These are phyloP conservation scores for Petrosia ficiformis DNA, from an alignment of 37 sponge, comb jelly and placozoan genomes.

Conservation along the genomic window DNA sequence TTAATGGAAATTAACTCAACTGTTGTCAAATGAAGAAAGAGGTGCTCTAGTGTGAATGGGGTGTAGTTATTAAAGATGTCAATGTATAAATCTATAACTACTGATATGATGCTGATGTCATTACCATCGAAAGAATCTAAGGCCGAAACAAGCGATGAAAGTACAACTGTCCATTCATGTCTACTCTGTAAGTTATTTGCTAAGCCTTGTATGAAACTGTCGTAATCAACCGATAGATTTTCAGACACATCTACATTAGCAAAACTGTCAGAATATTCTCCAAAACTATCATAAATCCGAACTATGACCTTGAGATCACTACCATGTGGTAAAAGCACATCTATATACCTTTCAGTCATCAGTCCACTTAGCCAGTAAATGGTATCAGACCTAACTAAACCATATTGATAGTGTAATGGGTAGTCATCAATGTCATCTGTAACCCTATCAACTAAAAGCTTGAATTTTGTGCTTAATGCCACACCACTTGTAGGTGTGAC, in stretches of 20 bases:
- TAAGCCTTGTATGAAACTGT: not conserved
- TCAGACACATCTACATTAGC: conserved; percentile 8
- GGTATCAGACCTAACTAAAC: conserved; percentile 12
- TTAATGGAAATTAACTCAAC: not conserved
- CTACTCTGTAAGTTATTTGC: not conserved
- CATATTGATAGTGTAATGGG: conserved; percentile 64
- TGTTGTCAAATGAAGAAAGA: too few species aligned
- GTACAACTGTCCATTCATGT: conserved; percentile 31
- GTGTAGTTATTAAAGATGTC: too few species aligned
- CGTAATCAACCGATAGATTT: not conserved
- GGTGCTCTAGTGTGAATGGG: too few species aligned
- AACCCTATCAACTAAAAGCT: conserved; percentile 13
- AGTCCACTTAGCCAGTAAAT: conserved; percentile 55
- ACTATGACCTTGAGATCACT: conserved; percentile 10
- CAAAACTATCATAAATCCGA: conserved; percentile 32
- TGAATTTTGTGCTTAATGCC: conserved; percentile 43
- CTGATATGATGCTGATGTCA: too few species aligned
- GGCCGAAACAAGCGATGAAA: conserved; percentile 13
- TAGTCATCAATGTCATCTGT: conserved; percentile 8
- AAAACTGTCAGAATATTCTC: conserved; percentile 17
- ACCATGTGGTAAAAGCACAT: conserved; percentile 27
- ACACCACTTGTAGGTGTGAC: conserved; percentile 47
- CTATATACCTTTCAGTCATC: not conserved
- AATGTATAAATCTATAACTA: too few species aligned
- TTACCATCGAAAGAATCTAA: not conserved